Base-by-base conservation (phyloP, 2,113 vertebrate genomes). In the Rostratula benghalensis region DNA sequence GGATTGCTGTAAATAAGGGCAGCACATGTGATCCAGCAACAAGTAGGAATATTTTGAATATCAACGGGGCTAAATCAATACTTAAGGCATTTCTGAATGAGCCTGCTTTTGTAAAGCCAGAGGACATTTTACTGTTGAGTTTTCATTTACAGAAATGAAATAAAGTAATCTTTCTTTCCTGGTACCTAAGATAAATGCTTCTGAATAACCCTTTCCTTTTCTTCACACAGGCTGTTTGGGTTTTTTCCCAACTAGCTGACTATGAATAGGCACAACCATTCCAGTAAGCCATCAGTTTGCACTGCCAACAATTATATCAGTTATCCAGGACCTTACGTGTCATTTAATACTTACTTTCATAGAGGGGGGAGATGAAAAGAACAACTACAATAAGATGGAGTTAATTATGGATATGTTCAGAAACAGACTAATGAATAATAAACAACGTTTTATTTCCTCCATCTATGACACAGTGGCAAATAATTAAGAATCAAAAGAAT, bases 401-500 rank as follows among this genome's bases (percentile, higher is more conserved):
- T 97, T 97, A 97, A 97, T 97, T 97, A 95, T 95, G 97, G 87
- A 95, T 94, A 83, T 96, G 95, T 97, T 98, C 97, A 95, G 95
- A 96, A 96, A 94, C 87, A 80, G 92, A 25, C 96, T 97, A 97
- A 98, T 96, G 97, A 97, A 98, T 97, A 96, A 97, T 97, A 97
- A 95, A 93, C 95, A 97, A 97, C 20, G 25, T 94, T 98, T 97
- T 96, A 97, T 97, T 98, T 97, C 96, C 94, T 97, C 95, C 3
- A 22, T 93, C 97, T 96, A 88, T 87, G 93, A 96, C 96, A 96
- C 91, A 68, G 95, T 97, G 96, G 95, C 95, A 92, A 98, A 98
- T 97, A 97, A 98, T 98, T 97, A 97, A 97, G 97, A 98, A 97
- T 97, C 97, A 97, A 97, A 98, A 97, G 96, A 98, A 97, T 97